These are phyloP conservation scores for Agrochola lota DNA, from an alignment of 2,888 invertebrate species.

Conservation along the genomic window DNA sequence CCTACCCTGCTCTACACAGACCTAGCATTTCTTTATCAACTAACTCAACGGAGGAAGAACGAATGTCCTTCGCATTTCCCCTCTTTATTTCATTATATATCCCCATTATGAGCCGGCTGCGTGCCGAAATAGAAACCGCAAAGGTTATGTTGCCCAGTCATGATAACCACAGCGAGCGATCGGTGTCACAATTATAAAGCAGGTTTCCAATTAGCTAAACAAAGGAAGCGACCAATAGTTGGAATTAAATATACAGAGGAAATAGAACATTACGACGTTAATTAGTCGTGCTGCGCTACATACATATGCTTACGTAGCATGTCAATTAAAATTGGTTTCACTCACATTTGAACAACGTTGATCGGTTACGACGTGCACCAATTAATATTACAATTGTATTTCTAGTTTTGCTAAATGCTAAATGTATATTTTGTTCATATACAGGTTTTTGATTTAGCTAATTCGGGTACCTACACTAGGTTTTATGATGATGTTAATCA, in stretches of 20 bases:
- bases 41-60: slow-evolving; percentile 48
- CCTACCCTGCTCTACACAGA: slow-evolving; percentile 30
- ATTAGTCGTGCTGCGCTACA: slow-evolving; percentile 17
- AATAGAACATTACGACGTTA: slow-evolving; percentile 38
- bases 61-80: slow-evolving; percentile 51
- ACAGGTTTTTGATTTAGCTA: background rate
- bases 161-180: slow-evolving; percentile 60
- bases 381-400: slow-evolving; percentile 11
- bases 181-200: slow-evolving; percentile 60
- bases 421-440: background rate
- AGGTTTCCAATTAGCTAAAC: slow-evolving; percentile 59
- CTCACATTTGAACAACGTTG: slow-evolving; percentile 2
- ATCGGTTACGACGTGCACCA: background rate
- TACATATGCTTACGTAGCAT: slow-evolving; percentile 12
- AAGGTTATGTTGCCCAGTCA: slow-evolving; percentile 62
- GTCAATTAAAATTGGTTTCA: slow-evolving; percentile 43
- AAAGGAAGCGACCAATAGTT: slow-evolving; percentile 55
- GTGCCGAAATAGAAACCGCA: slow-evolving; percentile 62
- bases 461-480: background rate
- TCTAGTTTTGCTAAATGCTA: background rate
- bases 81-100: slow-evolving; percentile 53
- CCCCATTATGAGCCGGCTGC: slow-evolving; percentile 52
- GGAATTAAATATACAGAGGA: slow-evolving; percentile 48
- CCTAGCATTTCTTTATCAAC: slow-evolving; percentile 58
- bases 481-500: background rate